A percentile compares a stretch with the other conserved stretches of the same genome.
These are phyloP conservation scores for Orcinus orca DNA, from an alignment of 2,113 vertebrate species.

Conservation along the genomic window DNA sequence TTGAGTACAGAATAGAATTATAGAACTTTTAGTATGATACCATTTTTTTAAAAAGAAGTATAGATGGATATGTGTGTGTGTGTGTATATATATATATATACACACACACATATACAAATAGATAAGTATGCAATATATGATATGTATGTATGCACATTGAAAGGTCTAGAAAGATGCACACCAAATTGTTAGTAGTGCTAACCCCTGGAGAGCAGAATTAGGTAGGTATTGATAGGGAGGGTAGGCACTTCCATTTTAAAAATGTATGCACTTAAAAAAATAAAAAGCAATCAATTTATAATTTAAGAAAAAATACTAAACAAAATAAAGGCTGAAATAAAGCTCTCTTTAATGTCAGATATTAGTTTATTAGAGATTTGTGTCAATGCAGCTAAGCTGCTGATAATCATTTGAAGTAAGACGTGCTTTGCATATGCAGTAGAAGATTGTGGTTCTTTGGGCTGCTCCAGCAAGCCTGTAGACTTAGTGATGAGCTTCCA, in stretches of 20 bases:
- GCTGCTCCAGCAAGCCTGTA: not conserved
- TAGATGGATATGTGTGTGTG: not conserved
- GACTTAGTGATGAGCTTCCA: not conserved
- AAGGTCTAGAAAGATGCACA: not conserved
- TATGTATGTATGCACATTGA: not conserved
- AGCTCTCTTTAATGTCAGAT: not conserved
- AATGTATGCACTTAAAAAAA: not conserved
- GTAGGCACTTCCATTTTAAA: not conserved
- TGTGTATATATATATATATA: fast-evolving
- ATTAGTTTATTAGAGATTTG: not conserved
- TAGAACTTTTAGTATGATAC: not conserved
- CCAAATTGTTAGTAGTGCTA: not conserved
- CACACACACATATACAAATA: not conserved
- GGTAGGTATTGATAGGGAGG: not conserved
- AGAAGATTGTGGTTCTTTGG: not conserved
- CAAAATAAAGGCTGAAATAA: not conserved
- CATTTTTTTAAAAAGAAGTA: not conserved
- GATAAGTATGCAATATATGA: too few species aligned
- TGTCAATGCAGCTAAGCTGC: not conserved
- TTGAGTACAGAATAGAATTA: not conserved
- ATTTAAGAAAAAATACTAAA: not conserved
- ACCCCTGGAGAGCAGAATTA: not conserved
- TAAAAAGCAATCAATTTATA: not conserved
- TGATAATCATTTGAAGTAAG: not conserved
- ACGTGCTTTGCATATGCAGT: not conserved